A percentile compares a stretch with the other conserved stretches of the same genome.
These are phyloP conservation scores for Lepus timidus DNA, from an alignment of 2,113 vertebrate genomes.

Conservation along the genomic window DNA sequence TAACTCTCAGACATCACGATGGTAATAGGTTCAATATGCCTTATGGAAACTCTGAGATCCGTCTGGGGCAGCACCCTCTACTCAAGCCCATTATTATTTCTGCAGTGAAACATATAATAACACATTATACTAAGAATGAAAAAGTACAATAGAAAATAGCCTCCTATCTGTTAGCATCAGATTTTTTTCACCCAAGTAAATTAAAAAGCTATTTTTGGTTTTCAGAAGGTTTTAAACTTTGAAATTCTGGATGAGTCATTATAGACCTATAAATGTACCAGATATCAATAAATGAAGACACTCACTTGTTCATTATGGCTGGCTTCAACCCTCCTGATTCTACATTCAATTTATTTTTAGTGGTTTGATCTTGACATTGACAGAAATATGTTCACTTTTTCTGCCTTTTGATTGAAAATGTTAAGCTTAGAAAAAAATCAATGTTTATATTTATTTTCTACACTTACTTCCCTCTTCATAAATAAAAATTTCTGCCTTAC, in stretches of 20 bases:
- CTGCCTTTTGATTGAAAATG: conserved; percentile 22
- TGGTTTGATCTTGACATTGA: background rate
- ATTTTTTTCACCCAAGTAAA: background rate
- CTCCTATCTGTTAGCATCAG: background rate
- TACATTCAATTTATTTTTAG: background rate
- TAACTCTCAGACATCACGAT: background rate
- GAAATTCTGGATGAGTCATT: background rate
- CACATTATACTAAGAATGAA: background rate
- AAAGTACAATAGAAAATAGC: background rate
- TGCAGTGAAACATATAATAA: background rate
- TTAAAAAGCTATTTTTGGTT: background rate
- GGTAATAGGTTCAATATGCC: background rate
- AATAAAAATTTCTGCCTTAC: background rate
- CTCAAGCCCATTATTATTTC: background rate
- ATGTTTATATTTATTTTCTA: conserved; percentile 28
- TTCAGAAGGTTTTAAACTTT: background rate
- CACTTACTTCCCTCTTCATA: background rate
- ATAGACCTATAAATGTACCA: background rate
- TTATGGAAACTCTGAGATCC: background rate
- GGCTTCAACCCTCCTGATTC: background rate
- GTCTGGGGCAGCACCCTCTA: background rate
- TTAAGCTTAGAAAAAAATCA: background rate
- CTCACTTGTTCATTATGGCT: background rate
- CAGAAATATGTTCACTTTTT: background rate
- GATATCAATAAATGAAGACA: background rate